Evolutionary conservation across 2,888 invertebrate species (phyloP).

Genomic region (Drosophila anomalipes): DNA sequence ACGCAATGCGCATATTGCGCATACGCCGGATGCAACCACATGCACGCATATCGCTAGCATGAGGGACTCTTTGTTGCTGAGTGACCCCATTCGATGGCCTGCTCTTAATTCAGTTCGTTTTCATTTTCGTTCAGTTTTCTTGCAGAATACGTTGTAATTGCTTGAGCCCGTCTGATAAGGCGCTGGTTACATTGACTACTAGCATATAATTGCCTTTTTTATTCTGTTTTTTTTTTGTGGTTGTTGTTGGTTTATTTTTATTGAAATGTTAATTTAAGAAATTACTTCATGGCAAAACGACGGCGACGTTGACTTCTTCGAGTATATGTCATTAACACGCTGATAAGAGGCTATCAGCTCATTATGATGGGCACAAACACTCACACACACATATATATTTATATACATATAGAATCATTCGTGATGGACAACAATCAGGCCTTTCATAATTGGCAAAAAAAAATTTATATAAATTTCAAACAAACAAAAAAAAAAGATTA

Average conservation of each 20-base stretch:
- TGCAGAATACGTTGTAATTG: constrained; percentile 27
- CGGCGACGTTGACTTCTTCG: constrained; percentile 44
- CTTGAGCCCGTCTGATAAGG: constrained; percentile 26
- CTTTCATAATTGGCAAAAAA: constrained; percentile 62
- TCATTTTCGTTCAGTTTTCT: constrained; percentile 13
- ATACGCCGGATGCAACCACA: constrained; percentile 43
- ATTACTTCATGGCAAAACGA: constrained; percentile 73
- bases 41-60: constrained; percentile 3
- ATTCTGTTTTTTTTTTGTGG: neutral
- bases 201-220: neutral
- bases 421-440: constrained; percentile 48
- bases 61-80: constrained; percentile 6
- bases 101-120: constrained; percentile 17
- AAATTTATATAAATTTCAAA: constrained; percentile 17
- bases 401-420: constrained; percentile 25
- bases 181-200: constrained; percentile 11
- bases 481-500: neutral
- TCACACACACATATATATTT: constrained; percentile 7
- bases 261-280: constrained; percentile 74
- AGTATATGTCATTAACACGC: constrained; percentile 60
- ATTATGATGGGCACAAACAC: constrained; percentile 56
- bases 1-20: constrained; percentile 24
- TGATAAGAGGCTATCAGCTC: constrained; percentile 64
- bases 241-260: constrained; percentile 4
- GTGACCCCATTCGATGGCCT: constrained; percentile 42